A percentile compares a stretch with the other conserved stretches of the same genome.
Evolutionary conservation across 2,113 vertebrate species (phyloP).

Genomic region (Coturnix japonica): DNA sequence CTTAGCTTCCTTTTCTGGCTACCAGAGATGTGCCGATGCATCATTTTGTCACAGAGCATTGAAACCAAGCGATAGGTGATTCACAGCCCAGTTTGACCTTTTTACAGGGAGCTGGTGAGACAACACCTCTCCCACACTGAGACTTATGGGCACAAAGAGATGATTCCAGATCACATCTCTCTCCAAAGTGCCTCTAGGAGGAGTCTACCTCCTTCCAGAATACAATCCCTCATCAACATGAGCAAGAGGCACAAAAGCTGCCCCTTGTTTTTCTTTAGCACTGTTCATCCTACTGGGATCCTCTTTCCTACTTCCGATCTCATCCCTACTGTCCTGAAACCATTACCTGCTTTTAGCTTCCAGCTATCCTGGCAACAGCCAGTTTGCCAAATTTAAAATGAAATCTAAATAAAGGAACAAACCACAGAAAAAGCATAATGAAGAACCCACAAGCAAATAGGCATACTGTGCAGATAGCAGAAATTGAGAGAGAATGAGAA

Average conservation of each 20-base stretch:
- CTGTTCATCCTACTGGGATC: neutral
- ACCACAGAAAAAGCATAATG: neutral
- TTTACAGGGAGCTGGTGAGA: neutral
- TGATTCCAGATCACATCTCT: neutral
- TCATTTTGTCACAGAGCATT: neutral
- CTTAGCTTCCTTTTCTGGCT: neutral
- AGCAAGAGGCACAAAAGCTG: neutral
- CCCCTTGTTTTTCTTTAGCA: neutral
- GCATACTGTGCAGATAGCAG: neutral
- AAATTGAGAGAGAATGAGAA: neutral
- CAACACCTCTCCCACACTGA: neutral
- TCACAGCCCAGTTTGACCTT: neutral
- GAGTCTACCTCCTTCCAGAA: neutral
- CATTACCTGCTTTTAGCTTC: neutral
- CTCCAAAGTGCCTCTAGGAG: fast-evolving
- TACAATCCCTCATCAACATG: neutral
- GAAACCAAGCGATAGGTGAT: neutral
- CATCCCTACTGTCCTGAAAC: neutral
- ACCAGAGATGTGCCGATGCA: neutral
- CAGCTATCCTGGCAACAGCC: neutral
- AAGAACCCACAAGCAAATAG: neutral
- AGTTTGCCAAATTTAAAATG: neutral
- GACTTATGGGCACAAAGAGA: neutral
- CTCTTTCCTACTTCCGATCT: neutral
- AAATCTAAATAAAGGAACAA: neutral